phyloP scores from a whole-genome alignment of 1,140 invertebrate species.

The Bombus huntii region DNA sequence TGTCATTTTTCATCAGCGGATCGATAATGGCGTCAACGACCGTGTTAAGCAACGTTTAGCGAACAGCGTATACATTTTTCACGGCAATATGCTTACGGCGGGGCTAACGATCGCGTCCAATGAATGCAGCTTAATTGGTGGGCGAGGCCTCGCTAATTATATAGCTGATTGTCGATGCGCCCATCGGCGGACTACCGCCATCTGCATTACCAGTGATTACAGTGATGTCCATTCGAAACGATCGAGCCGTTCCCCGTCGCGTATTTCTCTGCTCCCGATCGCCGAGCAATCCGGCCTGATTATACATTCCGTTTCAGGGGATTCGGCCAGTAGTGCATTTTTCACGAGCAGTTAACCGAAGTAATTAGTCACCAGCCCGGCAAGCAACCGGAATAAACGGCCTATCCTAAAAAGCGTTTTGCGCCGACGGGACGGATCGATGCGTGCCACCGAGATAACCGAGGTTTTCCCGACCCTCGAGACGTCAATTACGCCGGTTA shows the following conservation, averaged over 20 bases:
- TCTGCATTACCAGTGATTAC: constrained; percentile 73
- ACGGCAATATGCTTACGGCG: constrained; percentile 47
- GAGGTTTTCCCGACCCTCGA: constrained; percentile 15
- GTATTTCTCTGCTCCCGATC: constrained; percentile 52
- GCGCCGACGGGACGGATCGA: constrained; percentile 48
- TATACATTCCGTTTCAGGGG: constrained; percentile 71
- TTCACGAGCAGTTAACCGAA: constrained; percentile 71
- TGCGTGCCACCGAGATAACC: constrained; percentile 43
- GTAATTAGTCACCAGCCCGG: constrained; percentile 64
- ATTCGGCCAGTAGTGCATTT: constrained; percentile 72
- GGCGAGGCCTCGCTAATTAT: constrained; percentile 69
- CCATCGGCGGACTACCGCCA: constrained; percentile 60
- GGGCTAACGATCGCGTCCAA: constrained; percentile 49
- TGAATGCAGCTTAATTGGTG: constrained; percentile 72
- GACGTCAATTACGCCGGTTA: constrained; percentile 51
- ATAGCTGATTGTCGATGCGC: constrained; percentile 70
- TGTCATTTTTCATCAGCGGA: constrained; percentile 25
- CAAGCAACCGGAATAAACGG: constrained; percentile 69
- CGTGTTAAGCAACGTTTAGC: constrained; percentile 59
- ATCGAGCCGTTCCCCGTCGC: constrained; percentile 28
- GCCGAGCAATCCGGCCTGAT: constrained; percentile 59
- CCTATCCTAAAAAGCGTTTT: constrained; percentile 49
- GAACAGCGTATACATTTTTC: constrained; percentile 50
- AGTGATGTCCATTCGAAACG: constrained; percentile 65
- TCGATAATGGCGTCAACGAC: constrained; percentile 56